Percentiles rank a stretch among this genome's conserved stretches.
These are phyloP conservation scores for Psephotus haematonotus DNA, from an alignment of 2,113 vertebrate species.

Conservation along the genomic window DNA sequence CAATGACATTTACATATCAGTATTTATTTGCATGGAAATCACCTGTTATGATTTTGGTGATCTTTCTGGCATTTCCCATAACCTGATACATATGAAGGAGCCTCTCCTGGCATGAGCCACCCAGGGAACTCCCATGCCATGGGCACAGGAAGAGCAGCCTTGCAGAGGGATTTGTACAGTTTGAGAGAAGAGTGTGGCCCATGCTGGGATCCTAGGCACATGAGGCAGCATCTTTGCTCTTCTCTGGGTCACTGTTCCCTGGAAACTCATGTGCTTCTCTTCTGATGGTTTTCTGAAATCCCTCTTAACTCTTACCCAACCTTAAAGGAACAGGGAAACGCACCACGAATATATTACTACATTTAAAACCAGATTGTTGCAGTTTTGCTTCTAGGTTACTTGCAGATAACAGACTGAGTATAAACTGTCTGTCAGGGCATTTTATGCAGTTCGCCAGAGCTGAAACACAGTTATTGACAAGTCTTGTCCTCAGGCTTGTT, in stretches of 20 bases:
- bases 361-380: background rate
- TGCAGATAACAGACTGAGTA: background rate
- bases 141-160: background rate
- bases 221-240: background rate
- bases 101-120: background rate
- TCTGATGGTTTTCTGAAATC: background rate
- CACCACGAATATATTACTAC: background rate
- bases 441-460: background rate
- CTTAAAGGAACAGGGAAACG: background rate
- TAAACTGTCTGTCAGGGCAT: background rate
- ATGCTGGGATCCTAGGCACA: too few relatives aligned
- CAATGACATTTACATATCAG: background rate
- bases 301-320: background rate
- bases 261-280: background rate
- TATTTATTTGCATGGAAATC: background rate
- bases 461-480: background rate
- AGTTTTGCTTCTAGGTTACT: background rate
- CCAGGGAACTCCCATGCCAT: background rate
- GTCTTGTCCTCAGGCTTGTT: background rate
- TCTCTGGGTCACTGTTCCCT: background rate
- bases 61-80: background rate
- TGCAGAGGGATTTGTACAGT: fast-evolving
- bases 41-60: background rate
- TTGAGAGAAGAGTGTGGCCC: background rate
- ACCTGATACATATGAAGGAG: background rate